Evolutionary conservation across 2,888 invertebrate genomes (phyloP).

Genomic region (Willowsia nigromaculata): DNA sequence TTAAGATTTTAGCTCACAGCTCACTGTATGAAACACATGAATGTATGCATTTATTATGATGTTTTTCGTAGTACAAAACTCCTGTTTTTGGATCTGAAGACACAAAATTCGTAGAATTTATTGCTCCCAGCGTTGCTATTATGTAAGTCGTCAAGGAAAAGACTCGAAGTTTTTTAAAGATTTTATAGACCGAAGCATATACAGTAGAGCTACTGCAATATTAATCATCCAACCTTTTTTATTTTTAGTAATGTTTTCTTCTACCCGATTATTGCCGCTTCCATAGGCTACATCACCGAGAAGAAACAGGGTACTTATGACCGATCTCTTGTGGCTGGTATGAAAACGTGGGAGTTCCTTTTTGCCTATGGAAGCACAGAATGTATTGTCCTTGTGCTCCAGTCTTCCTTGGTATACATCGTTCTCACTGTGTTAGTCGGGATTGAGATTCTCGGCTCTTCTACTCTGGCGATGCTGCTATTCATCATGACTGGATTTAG

Average conservation of each 20-base stretch:
- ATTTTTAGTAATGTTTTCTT: slow-evolving; percentile 10
- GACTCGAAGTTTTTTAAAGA: background rate
- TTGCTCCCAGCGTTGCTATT: slow-evolving; percentile 89
- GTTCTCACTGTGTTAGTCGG: slow-evolving; percentile 94
- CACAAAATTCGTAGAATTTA: slow-evolving; percentile 96
- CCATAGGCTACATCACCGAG: slow-evolving; percentile 67
- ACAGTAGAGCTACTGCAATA: too few species aligned
- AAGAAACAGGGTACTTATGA: slow-evolving; percentile 65
- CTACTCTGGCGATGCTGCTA: slow-evolving; percentile 89
- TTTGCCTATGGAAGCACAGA: slow-evolving; percentile 96
- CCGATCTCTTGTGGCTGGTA: slow-evolving; percentile 83
- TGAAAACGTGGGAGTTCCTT: slow-evolving; percentile 92
- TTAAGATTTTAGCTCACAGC: too few species aligned
- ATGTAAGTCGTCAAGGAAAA: slow-evolving; percentile 23
- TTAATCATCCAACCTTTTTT: background rate
- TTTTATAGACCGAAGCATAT: background rate
- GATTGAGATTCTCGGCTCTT: slow-evolving; percentile 93
- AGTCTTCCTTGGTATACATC: slow-evolving; percentile 92
- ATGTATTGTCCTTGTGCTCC: slow-evolving; percentile 96
- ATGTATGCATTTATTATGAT: too few species aligned
- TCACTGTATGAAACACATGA: too few species aligned
- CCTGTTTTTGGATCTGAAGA: slow-evolving; percentile 93
- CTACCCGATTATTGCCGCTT: slow-evolving; percentile 58
- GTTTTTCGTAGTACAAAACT: slow-evolving; percentile 47
- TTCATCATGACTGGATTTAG: slow-evolving; percentile 94